These are phyloP conservation scores for human (Homo sapiens) DNA, from an alignment of 2,113 vertebrate genomes.

Conservation along the genomic window GRCh38 chr13:28953501-28954000, in stretches of 20 bases:
- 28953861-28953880: not conserved
- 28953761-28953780: not conserved
- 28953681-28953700: not conserved
- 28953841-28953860: slow-evolving; percentile 22
- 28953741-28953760: slow-evolving; percentile 26
- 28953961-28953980: not conserved
- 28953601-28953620: not conserved
- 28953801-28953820: slow-evolving; percentile 19
- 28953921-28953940: not conserved
- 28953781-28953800: too few species aligned
- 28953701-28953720: not conserved
- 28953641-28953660: not conserved
- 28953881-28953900: not conserved
- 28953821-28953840: not conserved
- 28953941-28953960: not conserved
- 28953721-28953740: slow-evolving; percentile 14
- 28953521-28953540: not conserved
- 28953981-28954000: not conserved
- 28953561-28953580: not conserved
- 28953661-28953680: not conserved
- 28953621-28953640: not conserved
- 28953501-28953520: not conserved
- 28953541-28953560: not conserved
- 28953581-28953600: not conserved
- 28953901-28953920: not conserved